Conservation (phyloP, 2,113 vertebrate species). For the Eudyptes chrysolophus region DNA sequence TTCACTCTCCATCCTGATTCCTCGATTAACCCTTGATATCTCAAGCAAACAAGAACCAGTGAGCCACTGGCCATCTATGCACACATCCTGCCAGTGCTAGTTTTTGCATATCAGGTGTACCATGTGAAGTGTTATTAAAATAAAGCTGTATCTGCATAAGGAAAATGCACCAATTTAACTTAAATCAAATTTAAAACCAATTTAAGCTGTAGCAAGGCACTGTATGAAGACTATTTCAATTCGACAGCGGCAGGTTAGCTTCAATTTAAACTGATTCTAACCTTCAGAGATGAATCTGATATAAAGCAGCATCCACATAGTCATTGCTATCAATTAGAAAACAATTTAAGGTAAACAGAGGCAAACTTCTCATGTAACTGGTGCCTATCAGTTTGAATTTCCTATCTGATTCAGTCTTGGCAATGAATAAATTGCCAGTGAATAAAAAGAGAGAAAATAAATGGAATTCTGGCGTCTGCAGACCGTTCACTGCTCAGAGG, state of each 20-base stretch:
- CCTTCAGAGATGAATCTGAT: neutral
- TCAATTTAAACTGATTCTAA: neutral
- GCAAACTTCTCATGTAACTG: neutral
- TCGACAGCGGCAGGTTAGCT: neutral
- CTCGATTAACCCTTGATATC: neutral
- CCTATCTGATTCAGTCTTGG: neutral
- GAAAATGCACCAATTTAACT: neutral
- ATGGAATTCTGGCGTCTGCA: neutral
- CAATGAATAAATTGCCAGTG: neutral
- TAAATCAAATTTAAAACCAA: neutral
- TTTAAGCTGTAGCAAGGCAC: neutral
- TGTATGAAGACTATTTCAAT: neutral
- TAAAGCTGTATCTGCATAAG: neutral
- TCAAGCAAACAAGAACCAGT: neutral
- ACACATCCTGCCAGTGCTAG: neutral
- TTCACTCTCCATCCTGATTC: neutral
- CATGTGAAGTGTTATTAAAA: neutral
- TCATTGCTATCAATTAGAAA: conserved; percentile 6
- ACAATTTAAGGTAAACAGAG: neutral
- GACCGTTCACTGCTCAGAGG: neutral
- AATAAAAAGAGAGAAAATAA: neutral
- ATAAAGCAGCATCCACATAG: neutral
- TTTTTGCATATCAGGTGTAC: neutral
- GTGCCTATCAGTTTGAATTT: neutral
- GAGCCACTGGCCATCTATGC: neutral